phyloP scores from a whole-genome alignment of 2,888 invertebrate species.

The Cheilosia soror region DNA sequence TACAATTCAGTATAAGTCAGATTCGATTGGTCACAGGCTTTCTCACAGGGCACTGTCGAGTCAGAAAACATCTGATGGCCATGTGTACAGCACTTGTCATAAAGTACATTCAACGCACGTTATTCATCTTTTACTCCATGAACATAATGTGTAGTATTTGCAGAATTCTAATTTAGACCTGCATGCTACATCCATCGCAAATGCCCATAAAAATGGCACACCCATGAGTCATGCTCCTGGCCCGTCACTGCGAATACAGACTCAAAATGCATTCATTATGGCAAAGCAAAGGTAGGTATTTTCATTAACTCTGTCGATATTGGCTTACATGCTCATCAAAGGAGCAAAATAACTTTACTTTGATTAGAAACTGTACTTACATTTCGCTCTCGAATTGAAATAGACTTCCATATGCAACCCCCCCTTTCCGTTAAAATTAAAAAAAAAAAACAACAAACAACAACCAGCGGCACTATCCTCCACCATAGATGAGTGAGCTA shows the following conservation, averaged over 20 bases:
- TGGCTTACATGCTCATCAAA: conserved; percentile 19
- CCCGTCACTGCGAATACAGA: no score
- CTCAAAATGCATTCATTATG: no score
- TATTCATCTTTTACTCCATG: no score
- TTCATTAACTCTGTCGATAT: conserved; percentile 44
- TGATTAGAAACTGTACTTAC: conserved; percentile 20
- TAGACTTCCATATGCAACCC: not conserved
- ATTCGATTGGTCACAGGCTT: no score
- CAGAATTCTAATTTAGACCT: not conserved
- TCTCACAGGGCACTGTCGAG: no score
- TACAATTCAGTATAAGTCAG: no score
- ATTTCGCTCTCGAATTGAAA: conserved; percentile 14
- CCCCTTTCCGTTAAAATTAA: not conserved
- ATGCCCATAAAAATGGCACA: conserved; percentile 1
- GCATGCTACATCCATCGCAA: conserved; percentile 8
- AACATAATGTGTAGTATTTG: no score
- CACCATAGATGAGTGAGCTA: conserved; percentile 6
- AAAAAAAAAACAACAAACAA: conserved; percentile 7
- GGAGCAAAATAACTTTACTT: not conserved
- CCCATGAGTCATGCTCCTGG: not conserved
- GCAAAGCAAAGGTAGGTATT: conserved; percentile 37
- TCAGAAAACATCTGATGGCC: no score
- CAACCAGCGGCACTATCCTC: not conserved
- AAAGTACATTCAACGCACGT: no score
- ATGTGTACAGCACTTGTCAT: no score